Evolutionary conservation across 2,113 vertebrate genomes (phyloP).

Genomic region (Macheiramphus alcinus): DNA sequence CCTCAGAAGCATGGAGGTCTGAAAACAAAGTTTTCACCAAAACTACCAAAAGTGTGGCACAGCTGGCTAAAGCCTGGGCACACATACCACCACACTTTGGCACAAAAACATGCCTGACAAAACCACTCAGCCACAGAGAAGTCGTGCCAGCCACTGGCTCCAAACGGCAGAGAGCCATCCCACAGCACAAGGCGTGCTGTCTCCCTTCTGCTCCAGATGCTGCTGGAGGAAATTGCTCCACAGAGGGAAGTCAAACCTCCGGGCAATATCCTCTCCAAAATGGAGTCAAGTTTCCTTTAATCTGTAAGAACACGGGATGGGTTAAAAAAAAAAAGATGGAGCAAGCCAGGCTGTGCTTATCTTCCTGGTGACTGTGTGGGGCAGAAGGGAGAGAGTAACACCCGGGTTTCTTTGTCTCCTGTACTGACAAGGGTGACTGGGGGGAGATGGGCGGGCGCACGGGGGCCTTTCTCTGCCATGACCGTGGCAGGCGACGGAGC

Average conservation of each 20-base stretch:
- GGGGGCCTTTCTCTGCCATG: background rate
- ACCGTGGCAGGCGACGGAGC: rapidly evolving
- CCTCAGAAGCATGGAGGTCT: background rate
- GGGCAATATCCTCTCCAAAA: background rate
- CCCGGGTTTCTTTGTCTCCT: background rate
- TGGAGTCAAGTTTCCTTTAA: background rate
- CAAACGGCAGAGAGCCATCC: background rate
- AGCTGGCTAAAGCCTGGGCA: background rate
- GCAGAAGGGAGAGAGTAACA: background rate
- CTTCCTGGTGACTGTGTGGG: background rate
- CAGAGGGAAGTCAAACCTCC: background rate
- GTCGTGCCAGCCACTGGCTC: background rate
- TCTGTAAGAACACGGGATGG: background rate
- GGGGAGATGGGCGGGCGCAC: rapidly evolving
- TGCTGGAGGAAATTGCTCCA: background rate
- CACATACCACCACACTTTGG: rapidly evolving
- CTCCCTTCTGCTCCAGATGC: background rate
- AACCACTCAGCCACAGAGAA: background rate
- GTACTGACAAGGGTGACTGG: rapidly evolving
- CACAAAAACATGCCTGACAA: background rate
- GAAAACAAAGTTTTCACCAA: background rate
- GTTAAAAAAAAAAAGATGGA: too few species aligned
- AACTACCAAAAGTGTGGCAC: background rate
- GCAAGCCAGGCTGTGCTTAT: background rate
- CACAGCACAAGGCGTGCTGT: rapidly evolving